These are phyloP conservation scores for Scolopax rusticola DNA, from an alignment of 2,797 vertebrate genomes.

Conservation along the genomic window DNA sequence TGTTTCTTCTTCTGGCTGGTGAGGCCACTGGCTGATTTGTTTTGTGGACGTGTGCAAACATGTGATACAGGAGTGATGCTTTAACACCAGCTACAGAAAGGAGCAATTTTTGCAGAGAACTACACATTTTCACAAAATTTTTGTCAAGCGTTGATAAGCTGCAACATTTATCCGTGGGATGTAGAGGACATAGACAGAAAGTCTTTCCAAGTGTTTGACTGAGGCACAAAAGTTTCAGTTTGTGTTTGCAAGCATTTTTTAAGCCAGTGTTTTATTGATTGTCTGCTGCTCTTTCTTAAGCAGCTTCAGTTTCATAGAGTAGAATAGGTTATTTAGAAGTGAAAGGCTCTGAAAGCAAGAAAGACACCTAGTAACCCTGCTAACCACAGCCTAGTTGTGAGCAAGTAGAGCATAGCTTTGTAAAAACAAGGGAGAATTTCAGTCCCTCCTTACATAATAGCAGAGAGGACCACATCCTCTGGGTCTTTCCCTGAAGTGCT, in stretches of 20 bases:
- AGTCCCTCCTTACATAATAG: not conserved
- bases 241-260: not conserved
- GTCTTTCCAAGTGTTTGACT: not conserved
- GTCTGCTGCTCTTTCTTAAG: not conserved
- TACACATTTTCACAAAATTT: not conserved
- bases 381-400: not conserved
- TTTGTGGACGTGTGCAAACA: not conserved
- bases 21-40: not conserved
- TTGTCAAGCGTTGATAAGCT: not conserved
- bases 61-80: not conserved
- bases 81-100: not conserved
- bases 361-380: not conserved
- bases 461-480: not conserved
- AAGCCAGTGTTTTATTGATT: not conserved
- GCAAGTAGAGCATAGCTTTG: fast-evolving
- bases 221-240: not conserved
- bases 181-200: not conserved
- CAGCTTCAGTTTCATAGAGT: not conserved
- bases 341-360: not conserved
- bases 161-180: not conserved
- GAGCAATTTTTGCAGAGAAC: not conserved
- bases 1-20: not conserved
- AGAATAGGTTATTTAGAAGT: not conserved
- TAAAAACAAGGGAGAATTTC: not conserved
- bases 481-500: not conserved